Conservation (phyloP, 1,140 invertebrate species). For the Antheraea pernyi region DNA sequence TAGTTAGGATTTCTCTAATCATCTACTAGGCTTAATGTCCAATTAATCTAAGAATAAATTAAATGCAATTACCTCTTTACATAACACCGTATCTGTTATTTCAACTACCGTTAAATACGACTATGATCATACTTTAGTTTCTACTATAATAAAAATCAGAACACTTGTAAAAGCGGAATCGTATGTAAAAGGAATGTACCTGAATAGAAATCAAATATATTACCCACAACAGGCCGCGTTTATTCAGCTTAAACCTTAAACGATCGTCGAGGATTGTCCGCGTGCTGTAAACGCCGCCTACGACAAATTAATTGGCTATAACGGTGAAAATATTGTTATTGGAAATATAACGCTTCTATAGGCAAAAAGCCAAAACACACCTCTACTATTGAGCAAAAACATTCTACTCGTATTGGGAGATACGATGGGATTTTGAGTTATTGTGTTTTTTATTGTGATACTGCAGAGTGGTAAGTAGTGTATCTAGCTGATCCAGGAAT, state of each 20-base stretch:
- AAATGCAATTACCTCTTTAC: no score
- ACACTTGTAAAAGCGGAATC: neutral
- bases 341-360: slow-evolving; percentile 30
- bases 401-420: neutral
- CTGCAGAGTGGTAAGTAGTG: neutral
- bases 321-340: slow-evolving; percentile 45
- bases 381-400: neutral
- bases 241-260: slow-evolving; percentile 13
- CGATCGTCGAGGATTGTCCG: slow-evolving; percentile 10
- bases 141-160: neutral
- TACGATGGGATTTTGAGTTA: neutral
- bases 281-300: slow-evolving; percentile 29
- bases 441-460: neutral
- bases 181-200: neutral
- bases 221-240: slow-evolving; percentile 3
- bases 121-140: no score
- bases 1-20: no score
- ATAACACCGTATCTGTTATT: no score
- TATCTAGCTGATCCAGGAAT: no score
- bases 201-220: slow-evolving; percentile 6
- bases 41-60: no score
- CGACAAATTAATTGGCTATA: slow-evolving; percentile 56
- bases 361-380: slow-evolving; percentile 31
- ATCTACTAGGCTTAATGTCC: no score
- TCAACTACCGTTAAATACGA: no score